phyloP scores from a whole-genome alignment of 2,113 vertebrate species.

The Channa argus region DNA sequence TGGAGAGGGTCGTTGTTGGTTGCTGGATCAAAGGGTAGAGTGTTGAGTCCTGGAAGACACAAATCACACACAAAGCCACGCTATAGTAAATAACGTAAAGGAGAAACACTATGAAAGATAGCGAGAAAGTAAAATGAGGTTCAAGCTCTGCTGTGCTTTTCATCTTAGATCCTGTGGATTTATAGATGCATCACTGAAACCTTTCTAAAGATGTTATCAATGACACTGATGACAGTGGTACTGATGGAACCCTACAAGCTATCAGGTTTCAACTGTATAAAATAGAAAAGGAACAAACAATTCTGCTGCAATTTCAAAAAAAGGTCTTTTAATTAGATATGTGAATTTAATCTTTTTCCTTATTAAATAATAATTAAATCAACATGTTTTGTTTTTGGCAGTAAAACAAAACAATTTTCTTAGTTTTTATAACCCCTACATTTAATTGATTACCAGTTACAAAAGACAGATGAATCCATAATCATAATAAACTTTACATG shows the following conservation, averaged over 20 bases:
- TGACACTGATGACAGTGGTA: too few relatives aligned
- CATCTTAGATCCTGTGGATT: not conserved
- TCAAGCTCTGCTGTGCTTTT: slow-evolving; percentile 3
- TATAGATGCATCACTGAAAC: not conserved
- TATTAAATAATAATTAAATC: too few relatives aligned
- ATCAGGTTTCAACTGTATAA: not conserved
- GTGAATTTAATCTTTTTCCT: too few relatives aligned
- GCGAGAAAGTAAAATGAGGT: not conserved
- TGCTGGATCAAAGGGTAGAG: slow-evolving; percentile 88
- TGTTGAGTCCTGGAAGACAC: slow-evolving; percentile 87
- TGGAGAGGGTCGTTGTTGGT: slow-evolving; percentile 87
- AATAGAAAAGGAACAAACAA: too few relatives aligned
- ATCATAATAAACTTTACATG: too few relatives aligned
- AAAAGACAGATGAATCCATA: too few relatives aligned
- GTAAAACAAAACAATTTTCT: too few relatives aligned
- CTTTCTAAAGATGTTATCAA: not conserved
- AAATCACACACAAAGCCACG: slow-evolving; percentile 43
- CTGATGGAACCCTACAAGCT: not conserved
- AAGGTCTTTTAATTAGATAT: too few relatives aligned
- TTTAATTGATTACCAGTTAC: too few relatives aligned
- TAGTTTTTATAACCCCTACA: too few relatives aligned
- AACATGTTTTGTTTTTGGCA: too few relatives aligned
- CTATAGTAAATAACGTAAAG: not conserved
- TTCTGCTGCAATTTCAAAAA: too few relatives aligned
- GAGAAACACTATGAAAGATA: not conserved